Percentiles rank a stretch among this genome's conserved stretches.
Conservation (phyloP, 1,140 invertebrate genomes). For the Solenopsis invicta region DNA sequence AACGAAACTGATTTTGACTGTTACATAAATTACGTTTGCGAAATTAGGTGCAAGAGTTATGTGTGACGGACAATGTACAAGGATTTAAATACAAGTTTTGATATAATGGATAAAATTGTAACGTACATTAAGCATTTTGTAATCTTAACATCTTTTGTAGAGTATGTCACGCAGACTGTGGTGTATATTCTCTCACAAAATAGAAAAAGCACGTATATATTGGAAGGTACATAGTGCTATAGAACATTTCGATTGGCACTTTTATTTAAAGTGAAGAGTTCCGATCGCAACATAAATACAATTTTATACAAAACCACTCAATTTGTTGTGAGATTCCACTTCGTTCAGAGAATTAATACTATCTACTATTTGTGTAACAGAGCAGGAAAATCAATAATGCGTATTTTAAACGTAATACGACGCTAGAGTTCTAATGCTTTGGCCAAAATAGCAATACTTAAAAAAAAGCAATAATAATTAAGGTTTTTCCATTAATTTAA, state of each 20-base stretch:
- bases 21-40: constrained; percentile 68
- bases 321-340: constrained; percentile 47
- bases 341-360: constrained; percentile 56
- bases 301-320: constrained; percentile 62
- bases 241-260: constrained; percentile 73
- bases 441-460: constrained; percentile 81
- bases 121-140: constrained; percentile 57
- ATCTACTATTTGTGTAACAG: constrained; percentile 64
- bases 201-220: constrained; percentile 67
- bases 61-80: constrained; percentile 52
- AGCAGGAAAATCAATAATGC: constrained; percentile 66
- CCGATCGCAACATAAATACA: constrained; percentile 73
- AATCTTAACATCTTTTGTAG: constrained; percentile 20
- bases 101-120: constrained; percentile 53
- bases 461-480: constrained; percentile 77
- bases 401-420: constrained; percentile 68
- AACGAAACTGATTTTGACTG: constrained; percentile 73
- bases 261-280: constrained; percentile 71
- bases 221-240: constrained; percentile 67
- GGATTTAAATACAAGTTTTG: constrained; percentile 60
- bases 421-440: constrained; percentile 77
- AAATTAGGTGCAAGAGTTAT: constrained; percentile 65
- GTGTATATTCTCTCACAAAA: constrained; percentile 47
- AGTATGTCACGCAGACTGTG: constrained; percentile 19
- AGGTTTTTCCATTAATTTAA: constrained; percentile 81